phyloP scores from a whole-genome alignment of 2,888 invertebrate genomes.

The Phengaris alcon region DNA sequence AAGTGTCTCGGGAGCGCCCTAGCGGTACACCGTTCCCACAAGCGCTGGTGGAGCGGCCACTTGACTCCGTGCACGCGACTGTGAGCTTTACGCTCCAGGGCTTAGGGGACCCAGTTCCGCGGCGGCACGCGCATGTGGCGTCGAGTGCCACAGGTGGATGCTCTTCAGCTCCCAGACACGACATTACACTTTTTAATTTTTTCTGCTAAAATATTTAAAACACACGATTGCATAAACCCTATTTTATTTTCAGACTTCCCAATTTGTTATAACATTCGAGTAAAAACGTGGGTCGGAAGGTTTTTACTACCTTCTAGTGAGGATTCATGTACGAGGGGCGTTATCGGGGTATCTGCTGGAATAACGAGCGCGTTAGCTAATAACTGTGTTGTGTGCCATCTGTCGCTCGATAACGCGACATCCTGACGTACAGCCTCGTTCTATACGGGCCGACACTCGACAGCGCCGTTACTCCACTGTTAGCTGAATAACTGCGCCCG shows the following conservation, averaged over 20 bases:
- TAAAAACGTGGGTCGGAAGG: too few species aligned
- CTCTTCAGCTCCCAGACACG: slow-evolving; percentile 30
- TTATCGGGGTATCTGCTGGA: background rate
- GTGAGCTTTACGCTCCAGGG: background rate
- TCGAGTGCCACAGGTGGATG: slow-evolving; percentile 38
- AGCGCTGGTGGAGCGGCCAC: background rate
- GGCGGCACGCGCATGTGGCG: slow-evolving; percentile 33
- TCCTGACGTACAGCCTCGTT: background rate
- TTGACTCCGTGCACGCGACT: background rate
- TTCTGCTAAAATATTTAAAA: slow-evolving; percentile 12
- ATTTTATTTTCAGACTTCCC: background rate
- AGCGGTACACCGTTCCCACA: background rate
- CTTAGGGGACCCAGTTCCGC: background rate
- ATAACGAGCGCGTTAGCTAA: background rate
- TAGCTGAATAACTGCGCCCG: background rate
- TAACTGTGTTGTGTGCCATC: background rate
- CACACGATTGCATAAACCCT: background rate
- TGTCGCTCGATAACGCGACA: background rate
- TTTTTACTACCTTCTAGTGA: background rate
- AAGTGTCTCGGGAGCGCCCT: background rate
- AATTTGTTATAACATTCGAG: too few species aligned
- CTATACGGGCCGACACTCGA: background rate
- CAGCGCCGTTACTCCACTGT: background rate
- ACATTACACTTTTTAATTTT: slow-evolving; percentile 16
- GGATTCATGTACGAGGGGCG: background rate